Conservation (phyloP, 2,113 vertebrate genomes). For the Rhineura floridana region DNA sequence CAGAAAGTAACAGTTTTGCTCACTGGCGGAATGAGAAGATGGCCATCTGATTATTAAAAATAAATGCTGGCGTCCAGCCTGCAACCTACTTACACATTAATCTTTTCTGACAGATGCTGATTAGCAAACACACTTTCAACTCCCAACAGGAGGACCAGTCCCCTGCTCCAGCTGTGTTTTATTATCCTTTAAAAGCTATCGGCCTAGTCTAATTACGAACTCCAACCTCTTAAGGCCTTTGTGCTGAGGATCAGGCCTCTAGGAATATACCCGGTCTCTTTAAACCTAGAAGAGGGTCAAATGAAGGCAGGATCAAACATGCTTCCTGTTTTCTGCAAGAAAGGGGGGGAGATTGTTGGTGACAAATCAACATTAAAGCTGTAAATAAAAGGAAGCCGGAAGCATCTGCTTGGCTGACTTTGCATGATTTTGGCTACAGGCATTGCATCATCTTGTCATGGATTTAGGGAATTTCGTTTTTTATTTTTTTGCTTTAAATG, state of each 20-base stretch:
- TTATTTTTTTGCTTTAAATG: not conserved
- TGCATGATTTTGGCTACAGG: not conserved
- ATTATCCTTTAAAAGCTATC: slow-evolving; percentile 59
- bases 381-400: not conserved
- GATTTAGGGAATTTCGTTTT: not conserved
- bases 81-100: slow-evolving; percentile 69
- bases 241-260: not conserved
- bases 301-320: not conserved
- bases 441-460: not conserved
- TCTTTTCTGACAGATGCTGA: slow-evolving; percentile 64
- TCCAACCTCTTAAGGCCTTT: not conserved
- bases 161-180: slow-evolving; percentile 8
- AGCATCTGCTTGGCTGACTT: not conserved
- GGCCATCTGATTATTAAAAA: slow-evolving; percentile 63
- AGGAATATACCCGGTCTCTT: not conserved
- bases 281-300: not conserved
- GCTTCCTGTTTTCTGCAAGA: not conserved
- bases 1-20: slow-evolving; percentile 32
- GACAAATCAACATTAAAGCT: not conserved
- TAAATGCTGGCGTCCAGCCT: slow-evolving; percentile 58
- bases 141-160: slow-evolving; percentile 25
- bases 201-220: slow-evolving; percentile 19
- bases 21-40: not conserved
- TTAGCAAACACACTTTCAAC: slow-evolving; percentile 44
- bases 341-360: rapidly evolving